Base-by-base conservation (phyloP, 2,113 vertebrate species). In the Anguilla rostrata region DNA sequence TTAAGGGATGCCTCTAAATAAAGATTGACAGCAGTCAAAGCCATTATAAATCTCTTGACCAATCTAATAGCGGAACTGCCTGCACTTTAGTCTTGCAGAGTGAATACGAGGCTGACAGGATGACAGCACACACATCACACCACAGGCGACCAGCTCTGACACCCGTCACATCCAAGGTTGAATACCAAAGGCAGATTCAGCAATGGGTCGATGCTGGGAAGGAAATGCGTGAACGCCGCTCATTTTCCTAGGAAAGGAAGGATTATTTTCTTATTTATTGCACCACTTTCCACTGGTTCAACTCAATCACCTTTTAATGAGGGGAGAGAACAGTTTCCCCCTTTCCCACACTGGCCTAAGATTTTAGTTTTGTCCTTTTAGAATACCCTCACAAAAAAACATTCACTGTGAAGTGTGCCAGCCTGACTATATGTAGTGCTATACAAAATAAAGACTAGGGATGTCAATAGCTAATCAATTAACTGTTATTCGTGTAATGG, bases 11-110 rank as follows among this genome's bases (percentile, higher is more conserved):
- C 71, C 71, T 34, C 5, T 9, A 34, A 75, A 75, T 75, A 75
- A 29, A 75, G 71, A 75, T 34, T 75, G 71, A 75, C 71, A 75
- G 71, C 71, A 34, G 71, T 75, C 71, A 75, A 75, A 75, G 71
- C 71, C 71, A 34, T 75, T 75, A 75, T 75, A 75, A 75, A 75
- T 75, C 71, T 34, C 34, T 34, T 75, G 71, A 34, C 71, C 71
- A 34, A 34, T 34, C 71, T 75, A 75, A 75, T 34, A 34, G 71
- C n/a, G 2, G 71, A n/a, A 26, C 71, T 75, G 71, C 71, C 26
- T 75, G 71, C 71, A 75, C 71, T 75, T 75, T 75, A 75, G 71
- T 26, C 71, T 75, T 75, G 71, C 29, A 9, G 2, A 75, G 71
- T 9, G 71, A 75, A 34, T n/a, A 34, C n/a, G 11, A 7, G 71